Base-by-base conservation (phyloP, 53 echinoderm and acorn worm species). In the Echinometra lucunter region DNA sequence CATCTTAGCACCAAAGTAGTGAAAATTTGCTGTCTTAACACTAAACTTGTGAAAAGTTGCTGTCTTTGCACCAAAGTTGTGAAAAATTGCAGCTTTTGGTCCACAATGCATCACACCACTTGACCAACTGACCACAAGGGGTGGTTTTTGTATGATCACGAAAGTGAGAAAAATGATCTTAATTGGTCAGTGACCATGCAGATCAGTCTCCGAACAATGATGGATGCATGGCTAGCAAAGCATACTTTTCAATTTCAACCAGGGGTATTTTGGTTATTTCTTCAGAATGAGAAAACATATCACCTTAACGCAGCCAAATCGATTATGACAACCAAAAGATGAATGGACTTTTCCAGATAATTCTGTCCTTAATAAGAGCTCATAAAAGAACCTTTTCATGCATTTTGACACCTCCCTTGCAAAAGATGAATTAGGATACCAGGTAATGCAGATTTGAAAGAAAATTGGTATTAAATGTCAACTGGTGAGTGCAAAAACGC, bases 111-210 rank as follows among this genome's bases (percentile, higher is more conserved):
- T 17, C 9, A 2, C 37, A 53, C 32, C 19, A 78, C 38, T 78
- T 78, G 78, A 78, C 78, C 78, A 78, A 78, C 35, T 78, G 42
- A 42, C 78, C 4, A 1, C 78, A 78, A 19, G 78, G 78, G 21
- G 78, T 19, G 17, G 12, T 69, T 21, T 38, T 75, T 78, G 78
- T 78, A 18, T 78, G 78, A 35, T 38, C 78, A 78, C 38, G 42
- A 21, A 75, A 40, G 6, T 78, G 78, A n/a, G n/a, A 78, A 78
- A 78, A 40, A 78, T 78, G 78, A 78, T 78, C 78, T 40, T 78
- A 42, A 40, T 40, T 78, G 78, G 42, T 23, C 78, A 78, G 42
- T 78, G 78, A 42, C 78, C 78, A 17, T 72, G 18, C 78, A 38
- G 42, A 78, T 78, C 6, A 6, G 38, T 78, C 42, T 40, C 9